Evolutionary conservation across 2,888 invertebrate genomes (phyloP).

Genomic region (Mythimna pallens): DNA sequence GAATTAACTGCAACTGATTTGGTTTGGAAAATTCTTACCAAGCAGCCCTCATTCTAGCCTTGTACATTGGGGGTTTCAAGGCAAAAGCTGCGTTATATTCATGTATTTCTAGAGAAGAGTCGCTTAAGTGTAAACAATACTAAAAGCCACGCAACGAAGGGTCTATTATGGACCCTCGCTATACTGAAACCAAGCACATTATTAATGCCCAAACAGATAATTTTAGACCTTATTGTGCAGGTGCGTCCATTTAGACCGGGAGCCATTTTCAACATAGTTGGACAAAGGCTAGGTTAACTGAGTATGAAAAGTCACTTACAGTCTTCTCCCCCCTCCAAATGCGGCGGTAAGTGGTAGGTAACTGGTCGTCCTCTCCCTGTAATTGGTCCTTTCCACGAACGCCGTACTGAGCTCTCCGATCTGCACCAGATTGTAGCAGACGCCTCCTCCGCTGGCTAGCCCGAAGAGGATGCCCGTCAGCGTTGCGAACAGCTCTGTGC

Average conservation of each 20-base stretch:
- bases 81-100: neutral
- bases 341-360: conserved; percentile 77
- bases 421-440: conserved; percentile 91
- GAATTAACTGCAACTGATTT: no score
- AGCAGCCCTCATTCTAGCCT: neutral
- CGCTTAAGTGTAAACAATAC: neutral
- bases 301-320: conserved; percentile 74
- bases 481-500: conserved; percentile 79
- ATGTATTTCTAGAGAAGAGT: neutral
- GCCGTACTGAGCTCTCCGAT: conserved; percentile 92
- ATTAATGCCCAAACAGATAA: no score
- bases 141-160: no score
- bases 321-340: conserved; percentile 82
- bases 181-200: no score
- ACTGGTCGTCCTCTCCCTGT: conserved; percentile 76
- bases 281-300: neutral
- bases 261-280: no score
- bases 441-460: conserved; percentile 83
- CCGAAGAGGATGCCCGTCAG: conserved; percentile 78
- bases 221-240: no score
- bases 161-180: no score
- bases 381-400: conserved; percentile 88
- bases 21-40: neutral
- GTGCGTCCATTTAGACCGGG: no score
- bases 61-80: neutral